phyloP scores from a whole-genome alignment of 2,888 invertebrate species.

The Lepidocyrtinus sp. region DNA sequence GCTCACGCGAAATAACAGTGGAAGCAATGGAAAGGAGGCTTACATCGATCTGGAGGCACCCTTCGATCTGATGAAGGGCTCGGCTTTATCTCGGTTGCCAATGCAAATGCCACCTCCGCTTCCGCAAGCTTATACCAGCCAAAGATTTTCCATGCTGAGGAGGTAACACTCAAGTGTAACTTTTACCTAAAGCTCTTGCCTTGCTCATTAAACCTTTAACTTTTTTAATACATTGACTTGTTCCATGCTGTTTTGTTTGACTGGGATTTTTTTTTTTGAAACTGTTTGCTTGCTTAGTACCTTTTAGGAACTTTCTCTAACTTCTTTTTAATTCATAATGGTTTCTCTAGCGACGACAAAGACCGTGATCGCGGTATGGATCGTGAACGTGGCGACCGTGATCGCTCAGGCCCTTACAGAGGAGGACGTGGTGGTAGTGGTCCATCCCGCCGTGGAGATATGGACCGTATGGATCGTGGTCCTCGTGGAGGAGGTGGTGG shows the following conservation, averaged over 20 bases:
- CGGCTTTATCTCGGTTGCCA: conserved; percentile 25
- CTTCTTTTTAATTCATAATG: too few species aligned
- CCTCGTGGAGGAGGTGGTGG: conserved; percentile 16
- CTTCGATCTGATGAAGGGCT: background rate
- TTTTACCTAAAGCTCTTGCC: background rate
- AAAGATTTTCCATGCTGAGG: conserved; percentile 31
- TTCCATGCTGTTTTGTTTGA: background rate
- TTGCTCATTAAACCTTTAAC: background rate
- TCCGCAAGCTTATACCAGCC: conserved; percentile 29
- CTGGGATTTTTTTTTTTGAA: background rate
- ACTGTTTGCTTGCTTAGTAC: too few species aligned
- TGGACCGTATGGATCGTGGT: conserved; percentile 13
- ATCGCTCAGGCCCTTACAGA: conserved; percentile 21
- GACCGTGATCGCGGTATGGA: too few species aligned
- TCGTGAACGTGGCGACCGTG: background rate
- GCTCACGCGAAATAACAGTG: conserved; percentile 35
- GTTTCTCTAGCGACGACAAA: conserved; percentile 32
- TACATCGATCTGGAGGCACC: conserved; percentile 25
- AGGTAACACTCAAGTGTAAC: conserved; percentile 5
- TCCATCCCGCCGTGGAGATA: conserved; percentile 14
- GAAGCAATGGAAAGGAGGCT: conserved; percentile 27
- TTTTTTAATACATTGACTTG: too few species aligned
- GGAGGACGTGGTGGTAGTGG: conserved; percentile 22
- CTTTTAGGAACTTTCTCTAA: too few species aligned
- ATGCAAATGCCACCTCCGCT: conserved; percentile 23